These are phyloP conservation scores for Haliclona indistincta DNA, from an alignment of 37 sponge, comb jelly and placozoan species.

Conservation along the genomic window DNA sequence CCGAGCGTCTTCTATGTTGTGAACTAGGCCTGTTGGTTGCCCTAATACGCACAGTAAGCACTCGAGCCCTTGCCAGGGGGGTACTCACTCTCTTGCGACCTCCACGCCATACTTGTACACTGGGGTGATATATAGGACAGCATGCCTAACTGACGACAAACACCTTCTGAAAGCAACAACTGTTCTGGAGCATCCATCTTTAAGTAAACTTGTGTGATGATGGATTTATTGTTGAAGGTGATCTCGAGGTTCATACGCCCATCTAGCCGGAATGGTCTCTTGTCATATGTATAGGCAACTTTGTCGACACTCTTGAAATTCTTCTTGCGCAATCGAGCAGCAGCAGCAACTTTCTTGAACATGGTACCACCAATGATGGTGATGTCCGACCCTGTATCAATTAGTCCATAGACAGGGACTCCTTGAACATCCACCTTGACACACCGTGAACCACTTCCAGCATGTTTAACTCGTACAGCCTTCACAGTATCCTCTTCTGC, in stretches of 20 bases:
- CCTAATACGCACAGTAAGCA: too few relatives aligned
- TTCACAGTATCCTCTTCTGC: constrained; percentile 23
- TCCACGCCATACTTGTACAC: neutral
- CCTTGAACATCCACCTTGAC: constrained; percentile 27
- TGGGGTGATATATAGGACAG: constrained; percentile 38
- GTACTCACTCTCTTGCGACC: too few relatives aligned
- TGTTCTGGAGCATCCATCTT: constrained; percentile 60
- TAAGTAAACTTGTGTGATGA: constrained; percentile 36
- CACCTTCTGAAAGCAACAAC: constrained; percentile 52
- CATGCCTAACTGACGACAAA: constrained; percentile 48
- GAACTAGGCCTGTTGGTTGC: too few relatives aligned
- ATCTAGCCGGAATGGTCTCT: constrained; percentile 30
- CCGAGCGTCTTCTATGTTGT: too few relatives aligned
- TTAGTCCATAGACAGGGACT: constrained; percentile 38
- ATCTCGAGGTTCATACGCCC: constrained; percentile 64
- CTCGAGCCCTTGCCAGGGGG: too few relatives aligned
- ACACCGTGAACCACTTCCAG: constrained; percentile 25
- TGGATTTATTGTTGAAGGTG: constrained; percentile 28
- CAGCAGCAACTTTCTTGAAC: too few relatives aligned
- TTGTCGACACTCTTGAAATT: constrained; percentile 47
- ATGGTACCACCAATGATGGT: constrained; percentile 54
- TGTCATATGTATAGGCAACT: constrained; percentile 34
- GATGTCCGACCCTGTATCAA: constrained; percentile 56
- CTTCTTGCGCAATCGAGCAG: constrained; percentile 32
- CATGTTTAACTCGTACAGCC: constrained; percentile 24